These are phyloP conservation scores for Limosa lapponica DNA, from an alignment of 2,797 vertebrate species.

Conservation along the genomic window DNA sequence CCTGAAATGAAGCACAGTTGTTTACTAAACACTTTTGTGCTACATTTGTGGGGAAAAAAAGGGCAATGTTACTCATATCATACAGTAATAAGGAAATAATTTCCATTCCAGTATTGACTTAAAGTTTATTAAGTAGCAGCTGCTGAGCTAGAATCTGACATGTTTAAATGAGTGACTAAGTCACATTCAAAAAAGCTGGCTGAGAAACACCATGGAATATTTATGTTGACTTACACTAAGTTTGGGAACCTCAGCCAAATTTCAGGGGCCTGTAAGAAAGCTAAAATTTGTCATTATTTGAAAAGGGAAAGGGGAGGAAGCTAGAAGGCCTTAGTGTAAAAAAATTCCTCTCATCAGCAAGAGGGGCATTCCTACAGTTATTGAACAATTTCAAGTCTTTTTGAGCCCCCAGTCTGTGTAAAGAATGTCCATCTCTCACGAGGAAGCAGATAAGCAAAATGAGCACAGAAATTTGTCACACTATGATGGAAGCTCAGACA, in stretches of 20 bases:
- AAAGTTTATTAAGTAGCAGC: background rate
- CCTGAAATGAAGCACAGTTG: background rate
- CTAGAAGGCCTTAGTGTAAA: background rate
- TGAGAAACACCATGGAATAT: background rate
- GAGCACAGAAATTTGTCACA: background rate
- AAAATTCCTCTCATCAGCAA: background rate
- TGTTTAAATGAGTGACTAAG: background rate
- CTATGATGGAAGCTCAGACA: background rate
- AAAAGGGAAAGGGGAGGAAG: background rate
- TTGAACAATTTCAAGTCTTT: background rate
- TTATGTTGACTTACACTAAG: background rate
- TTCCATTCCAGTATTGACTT: background rate
- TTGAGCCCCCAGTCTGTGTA: background rate
- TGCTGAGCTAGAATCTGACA: background rate
- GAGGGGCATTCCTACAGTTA: background rate
- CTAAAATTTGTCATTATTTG: background rate
- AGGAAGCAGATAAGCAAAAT: background rate
- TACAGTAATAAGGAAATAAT: background rate
- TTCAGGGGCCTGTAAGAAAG: background rate
- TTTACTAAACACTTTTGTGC: background rate
- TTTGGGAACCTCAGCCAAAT: background rate
- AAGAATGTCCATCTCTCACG: background rate
- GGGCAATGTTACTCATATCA: background rate
- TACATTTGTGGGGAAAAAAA: background rate
- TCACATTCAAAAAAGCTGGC: background rate